Evolutionary conservation across 2,113 vertebrate genomes (phyloP), one percentile per base, ranked within the genome.

Genomic region (Tupaia chinensis): DNA sequence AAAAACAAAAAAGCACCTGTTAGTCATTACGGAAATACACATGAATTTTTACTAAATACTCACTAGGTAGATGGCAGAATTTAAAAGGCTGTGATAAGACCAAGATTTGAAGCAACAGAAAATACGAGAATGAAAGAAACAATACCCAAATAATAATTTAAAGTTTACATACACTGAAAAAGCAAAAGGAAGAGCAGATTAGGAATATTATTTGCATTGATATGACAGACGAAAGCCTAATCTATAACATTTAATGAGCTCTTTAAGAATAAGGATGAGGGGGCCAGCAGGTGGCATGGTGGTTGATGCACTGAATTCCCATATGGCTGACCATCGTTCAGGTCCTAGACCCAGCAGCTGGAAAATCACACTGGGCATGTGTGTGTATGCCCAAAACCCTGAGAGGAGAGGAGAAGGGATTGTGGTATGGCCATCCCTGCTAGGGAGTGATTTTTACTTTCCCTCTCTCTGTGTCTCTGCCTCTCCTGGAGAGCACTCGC

Each of bases 31-130:
- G 80, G 20, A 92, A 73, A 29, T 82, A 32, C 23, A 54, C 44
- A 69, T 74, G 53, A 85, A 61, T 20, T 86, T 1, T 44, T 17
- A 32, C 23, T 54, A 8, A 53, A 20, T 29, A 29, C 23, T 15
- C 27, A 19, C 32, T 20, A 78, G 61, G 44, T 44, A 76, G 27
- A 5, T 1, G 61, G 54, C 44, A 70, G 11, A 89, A 53, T 56
- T 22, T 3, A 15, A 20, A 73, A 93, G 86, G 22, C 65, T 77
- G 1, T n/a, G 15, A 25, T 63, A 20, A 22, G 10, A 25, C 13
- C 27, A 60, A 80, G 74, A 79, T 87, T 63, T 82, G 63, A 89
- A 89, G 81, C 63, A 87, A 73, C 14, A 81, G 65, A n/a, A 91
- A 12, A 92, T 79, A 29, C 16, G 78, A 76, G 72, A 88, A 92